Evolutionary conservation across 2,797 vertebrate species (phyloP), one percentile per base, ranked within the genome.

Genomic region (Catamblyrhynchus diadema): DNA sequence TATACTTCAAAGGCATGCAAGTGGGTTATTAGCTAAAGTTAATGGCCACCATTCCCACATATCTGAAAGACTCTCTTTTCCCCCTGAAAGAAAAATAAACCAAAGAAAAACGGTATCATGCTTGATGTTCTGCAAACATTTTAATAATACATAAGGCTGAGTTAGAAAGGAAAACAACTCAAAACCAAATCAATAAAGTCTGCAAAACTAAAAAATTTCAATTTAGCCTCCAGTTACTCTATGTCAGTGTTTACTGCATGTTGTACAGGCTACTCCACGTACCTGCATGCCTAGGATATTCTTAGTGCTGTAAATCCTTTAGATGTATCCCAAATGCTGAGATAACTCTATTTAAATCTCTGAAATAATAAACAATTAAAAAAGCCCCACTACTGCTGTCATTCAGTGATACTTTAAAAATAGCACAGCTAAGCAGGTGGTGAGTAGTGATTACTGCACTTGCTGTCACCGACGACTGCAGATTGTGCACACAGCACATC

Each of bases 381-480:
- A 33, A 1, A 82, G 1, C 0, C 9, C 6, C 44, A 89, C 82
- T 75, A 93, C 56, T 60, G 72, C 89, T 95, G 83, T 84, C 67
- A 66, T 81, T 94, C 83, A 92, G 72, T 73, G 90, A 51, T 57
- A 72, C 44, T 64, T 91, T 51, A 90, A 92, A 96, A 91, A 94
- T 83, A 97, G 87, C 87, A 22, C 35, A 67, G 70, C 91, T 79
- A 90, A 89, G 94, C 95, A 96, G 94, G 91, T 96, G 94, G 91
- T 42, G 85, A 93, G 91, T 23, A 92, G 73, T n/a, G 87, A 96
- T 94, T 91, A 79, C 85, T 28, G 69, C 0, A 1, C 90, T 86
- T 53, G 62, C 92, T 94, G 88, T 86, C 93, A 94, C 82, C 3
- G 0, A 56, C 13, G 54, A 73, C 84, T 95, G 69, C 81, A 81